These are phyloP conservation scores for Beroe ovata DNA, from an alignment of 37 sponge, comb jelly and placozoan species.

Conservation along the genomic window DNA sequence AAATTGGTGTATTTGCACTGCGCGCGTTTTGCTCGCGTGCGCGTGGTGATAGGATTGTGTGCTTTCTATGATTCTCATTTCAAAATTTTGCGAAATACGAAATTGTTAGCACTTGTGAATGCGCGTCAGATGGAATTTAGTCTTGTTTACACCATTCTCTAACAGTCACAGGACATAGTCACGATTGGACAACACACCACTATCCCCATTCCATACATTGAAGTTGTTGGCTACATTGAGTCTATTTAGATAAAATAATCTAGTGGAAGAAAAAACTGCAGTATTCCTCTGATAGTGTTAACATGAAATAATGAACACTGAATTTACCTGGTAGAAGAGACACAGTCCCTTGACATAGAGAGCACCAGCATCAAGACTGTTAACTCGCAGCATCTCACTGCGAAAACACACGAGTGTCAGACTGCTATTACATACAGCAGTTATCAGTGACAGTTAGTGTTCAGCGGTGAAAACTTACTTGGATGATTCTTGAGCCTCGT, in stretches of 20 bases:
- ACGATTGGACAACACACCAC: too few relatives aligned
- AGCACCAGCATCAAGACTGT: slow-evolving; percentile 86
- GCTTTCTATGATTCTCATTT: background rate
- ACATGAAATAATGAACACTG: too few relatives aligned
- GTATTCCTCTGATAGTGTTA: too few relatives aligned
- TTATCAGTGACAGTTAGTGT: too few relatives aligned
- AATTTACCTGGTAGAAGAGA: slow-evolving; percentile 79
- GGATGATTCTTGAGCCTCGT: slow-evolving; percentile 68
- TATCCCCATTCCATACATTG: too few relatives aligned
- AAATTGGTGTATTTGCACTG: too few relatives aligned
- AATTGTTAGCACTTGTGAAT: background rate
- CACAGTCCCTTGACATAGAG: slow-evolving; percentile 90
- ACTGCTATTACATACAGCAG: too few relatives aligned
- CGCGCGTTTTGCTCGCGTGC: background rate
- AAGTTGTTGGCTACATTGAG: too few relatives aligned
- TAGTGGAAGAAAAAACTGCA: too few relatives aligned
- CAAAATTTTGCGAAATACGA: background rate
- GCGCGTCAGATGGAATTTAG: background rate
- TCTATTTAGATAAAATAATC: too few relatives aligned
- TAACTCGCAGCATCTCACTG: slow-evolving; percentile 80
- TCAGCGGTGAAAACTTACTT: slow-evolving; percentile 68
- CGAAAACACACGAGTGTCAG: too few relatives aligned
- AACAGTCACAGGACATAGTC: background rate
- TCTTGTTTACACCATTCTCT: background rate
- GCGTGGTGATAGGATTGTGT: background rate